A percentile compares a stretch with the other conserved stretches of the same genome.
Conservation (phyloP, 2,888 invertebrate species). For the Argyresthia goedartella region DNA sequence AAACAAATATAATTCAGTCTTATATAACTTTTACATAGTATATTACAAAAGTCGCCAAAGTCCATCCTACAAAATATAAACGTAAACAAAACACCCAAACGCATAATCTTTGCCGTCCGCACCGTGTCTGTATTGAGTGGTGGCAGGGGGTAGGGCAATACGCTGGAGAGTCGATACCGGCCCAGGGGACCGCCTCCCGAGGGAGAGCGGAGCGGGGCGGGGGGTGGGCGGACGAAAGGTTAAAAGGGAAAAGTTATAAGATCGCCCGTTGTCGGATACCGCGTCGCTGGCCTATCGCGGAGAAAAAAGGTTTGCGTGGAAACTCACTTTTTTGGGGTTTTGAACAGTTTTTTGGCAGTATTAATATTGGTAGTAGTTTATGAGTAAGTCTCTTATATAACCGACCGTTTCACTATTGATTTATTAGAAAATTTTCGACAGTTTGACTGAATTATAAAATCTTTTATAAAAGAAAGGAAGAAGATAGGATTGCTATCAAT, state of each 20-base stretch:
- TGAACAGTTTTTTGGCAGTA: no score
- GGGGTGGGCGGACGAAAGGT: slow-evolving; percentile 52
- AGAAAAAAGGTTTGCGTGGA: not conserved
- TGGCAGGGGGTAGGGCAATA: slow-evolving; percentile 40
- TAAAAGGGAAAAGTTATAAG: slow-evolving; percentile 71
- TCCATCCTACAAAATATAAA: no score
- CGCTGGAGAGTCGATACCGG: slow-evolving; percentile 53
- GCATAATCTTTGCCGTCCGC: slow-evolving; percentile 57
- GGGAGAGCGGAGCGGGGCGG: slow-evolving; percentile 36
- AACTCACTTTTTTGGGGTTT: not conserved
- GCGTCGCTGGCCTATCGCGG: slow-evolving; percentile 17
- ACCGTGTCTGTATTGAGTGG: slow-evolving; percentile 70
- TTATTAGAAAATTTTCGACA: no score
- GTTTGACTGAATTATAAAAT: no score
- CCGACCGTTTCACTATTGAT: no score
- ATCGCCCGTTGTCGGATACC: slow-evolving; percentile 65
- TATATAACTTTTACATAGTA: no score
- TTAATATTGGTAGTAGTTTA: no score
- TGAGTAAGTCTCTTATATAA: no score
- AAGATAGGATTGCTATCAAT: no score
- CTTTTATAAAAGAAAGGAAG: no score
- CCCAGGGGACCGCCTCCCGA: slow-evolving; percentile 70
- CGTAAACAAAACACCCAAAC: not conserved
- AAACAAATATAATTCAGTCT: no score
- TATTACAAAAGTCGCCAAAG: no score